These are phyloP conservation scores for Hepsetus odoe DNA, from an alignment of 2,113 vertebrate genomes.

Conservation along the genomic window DNA sequence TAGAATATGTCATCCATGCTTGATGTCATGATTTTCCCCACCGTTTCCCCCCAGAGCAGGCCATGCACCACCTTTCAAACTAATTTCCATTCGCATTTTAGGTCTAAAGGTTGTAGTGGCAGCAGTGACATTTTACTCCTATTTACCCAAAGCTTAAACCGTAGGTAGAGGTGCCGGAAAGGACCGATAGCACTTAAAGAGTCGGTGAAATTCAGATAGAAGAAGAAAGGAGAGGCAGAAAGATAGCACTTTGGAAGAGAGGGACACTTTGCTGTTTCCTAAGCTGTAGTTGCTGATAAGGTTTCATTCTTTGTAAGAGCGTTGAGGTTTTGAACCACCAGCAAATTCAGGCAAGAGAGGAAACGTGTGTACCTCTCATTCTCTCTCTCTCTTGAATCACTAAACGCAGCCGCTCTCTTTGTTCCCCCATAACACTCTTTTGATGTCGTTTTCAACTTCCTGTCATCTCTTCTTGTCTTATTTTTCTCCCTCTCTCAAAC, in stretches of 20 bases:
- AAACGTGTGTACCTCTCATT: not conserved
- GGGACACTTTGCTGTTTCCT: constrained; percentile 44
- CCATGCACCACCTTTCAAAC: constrained; percentile 19
- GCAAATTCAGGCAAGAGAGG: constrained; percentile 48
- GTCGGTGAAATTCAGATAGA: not conserved
- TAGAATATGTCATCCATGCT: constrained; percentile 55
- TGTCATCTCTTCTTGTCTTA: constrained; percentile 29
- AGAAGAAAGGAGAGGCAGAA: not conserved
- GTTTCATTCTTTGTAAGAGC: constrained; percentile 64
- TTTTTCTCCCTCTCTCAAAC: not conserved
- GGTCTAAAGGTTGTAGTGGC: constrained; percentile 42
- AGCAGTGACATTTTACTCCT: constrained; percentile 49
- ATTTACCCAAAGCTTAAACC: not conserved
- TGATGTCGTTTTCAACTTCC: constrained; percentile 61
- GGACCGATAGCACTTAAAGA: not conserved
- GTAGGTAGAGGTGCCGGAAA: constrained; percentile 30
- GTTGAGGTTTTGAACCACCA: constrained; percentile 64
- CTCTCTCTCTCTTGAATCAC: constrained; percentile 53
- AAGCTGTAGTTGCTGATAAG: constrained; percentile 62
- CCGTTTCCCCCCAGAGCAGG: constrained; percentile 57
- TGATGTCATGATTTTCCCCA: constrained; percentile 47
- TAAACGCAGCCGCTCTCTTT: constrained; percentile 56
- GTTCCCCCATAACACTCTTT: constrained; percentile 43
- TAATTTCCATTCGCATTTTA: constrained; percentile 44
- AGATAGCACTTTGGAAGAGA: not conserved